phyloP scores from a whole-genome alignment of 1,140 invertebrate species.

The Apocrypta bakeri region DNA sequence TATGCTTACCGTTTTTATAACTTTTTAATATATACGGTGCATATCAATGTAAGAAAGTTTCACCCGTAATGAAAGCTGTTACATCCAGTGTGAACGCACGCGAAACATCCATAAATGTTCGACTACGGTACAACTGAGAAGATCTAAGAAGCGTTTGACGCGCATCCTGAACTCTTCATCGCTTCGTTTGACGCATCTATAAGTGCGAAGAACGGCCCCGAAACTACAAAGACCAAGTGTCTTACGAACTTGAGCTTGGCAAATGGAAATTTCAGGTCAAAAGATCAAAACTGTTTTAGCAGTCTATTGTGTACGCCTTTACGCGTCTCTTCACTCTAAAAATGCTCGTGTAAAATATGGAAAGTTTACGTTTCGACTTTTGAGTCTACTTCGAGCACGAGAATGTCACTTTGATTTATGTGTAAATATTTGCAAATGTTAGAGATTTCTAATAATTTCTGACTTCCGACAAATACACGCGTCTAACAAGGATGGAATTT shows the following conservation, averaged over 20 bases:
- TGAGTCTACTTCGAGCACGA: neutral
- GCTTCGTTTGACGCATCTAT: neutral
- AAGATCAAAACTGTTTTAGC: neutral
- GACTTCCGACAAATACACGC: too few relatives aligned
- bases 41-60: neutral
- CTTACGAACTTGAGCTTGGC: neutral
- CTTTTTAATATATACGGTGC: too few relatives aligned
- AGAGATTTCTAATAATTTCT: neutral
- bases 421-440: neutral
- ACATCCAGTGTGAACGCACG: neutral
- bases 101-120: constrained; percentile 18
- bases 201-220: neutral
- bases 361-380: neutral
- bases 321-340: neutral
- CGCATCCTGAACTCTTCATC: neutral
- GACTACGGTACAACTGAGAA: neutral
- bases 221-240: neutral
- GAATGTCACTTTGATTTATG: neutral
- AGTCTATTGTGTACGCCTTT: too few relatives aligned
- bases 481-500: too few relatives aligned
- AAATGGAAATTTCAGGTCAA: neutral
- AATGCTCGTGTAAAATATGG: neutral
- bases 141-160: neutral
- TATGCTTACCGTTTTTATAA: too few relatives aligned
- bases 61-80: constrained; percentile 15